phyloP scores from a whole-genome alignment of 2,888 invertebrate genomes.

The Ophioninae sp. region DNA sequence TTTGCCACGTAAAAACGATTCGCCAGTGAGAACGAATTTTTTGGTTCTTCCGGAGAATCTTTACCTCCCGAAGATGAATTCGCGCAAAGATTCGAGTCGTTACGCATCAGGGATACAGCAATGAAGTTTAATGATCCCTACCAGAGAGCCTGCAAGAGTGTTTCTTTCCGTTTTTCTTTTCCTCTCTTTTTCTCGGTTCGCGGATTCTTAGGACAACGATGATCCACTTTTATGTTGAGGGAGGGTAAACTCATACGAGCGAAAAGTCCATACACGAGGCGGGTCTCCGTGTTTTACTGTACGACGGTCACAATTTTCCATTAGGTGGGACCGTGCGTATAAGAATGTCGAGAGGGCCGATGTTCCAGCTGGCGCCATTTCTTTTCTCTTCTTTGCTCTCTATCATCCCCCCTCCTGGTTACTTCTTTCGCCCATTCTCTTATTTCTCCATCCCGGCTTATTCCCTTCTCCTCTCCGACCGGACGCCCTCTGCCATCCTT shows the following conservation, averaged over 20 bases:
- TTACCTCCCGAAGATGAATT: background rate
- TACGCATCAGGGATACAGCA: background rate
- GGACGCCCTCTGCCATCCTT: constrained; percentile 44
- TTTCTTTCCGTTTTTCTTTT: constrained; percentile 23
- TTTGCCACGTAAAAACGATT: background rate
- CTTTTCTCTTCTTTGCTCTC: constrained; percentile 45
- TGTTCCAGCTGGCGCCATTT: constrained; percentile 61
- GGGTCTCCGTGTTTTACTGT: constrained; percentile 60
- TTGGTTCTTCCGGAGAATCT: background rate
- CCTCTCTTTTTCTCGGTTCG: background rate
- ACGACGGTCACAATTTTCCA: constrained; percentile 74
- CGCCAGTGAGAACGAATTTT: background rate
- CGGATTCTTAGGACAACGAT: constrained; percentile 46
- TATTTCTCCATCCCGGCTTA: background rate
- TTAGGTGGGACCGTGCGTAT: constrained; percentile 71
- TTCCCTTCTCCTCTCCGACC: constrained; percentile 17
- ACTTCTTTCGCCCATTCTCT: constrained; percentile 12
- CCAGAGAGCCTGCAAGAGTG: constrained; percentile 42
- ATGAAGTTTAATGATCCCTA: constrained; percentile 46
- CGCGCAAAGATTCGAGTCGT: constrained; percentile 4
- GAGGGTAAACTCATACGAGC: constrained; percentile 42
- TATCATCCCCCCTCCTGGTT: constrained; percentile 32
- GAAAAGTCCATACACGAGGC: constrained; percentile 52
- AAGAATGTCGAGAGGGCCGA: constrained; percentile 56
- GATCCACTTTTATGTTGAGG: constrained; percentile 63